Evolutionary conservation across 2,797 vertebrate genomes (phyloP), one percentile per base, ranked within the genome.

Genomic region (Zenarchopterus dispar): DNA sequence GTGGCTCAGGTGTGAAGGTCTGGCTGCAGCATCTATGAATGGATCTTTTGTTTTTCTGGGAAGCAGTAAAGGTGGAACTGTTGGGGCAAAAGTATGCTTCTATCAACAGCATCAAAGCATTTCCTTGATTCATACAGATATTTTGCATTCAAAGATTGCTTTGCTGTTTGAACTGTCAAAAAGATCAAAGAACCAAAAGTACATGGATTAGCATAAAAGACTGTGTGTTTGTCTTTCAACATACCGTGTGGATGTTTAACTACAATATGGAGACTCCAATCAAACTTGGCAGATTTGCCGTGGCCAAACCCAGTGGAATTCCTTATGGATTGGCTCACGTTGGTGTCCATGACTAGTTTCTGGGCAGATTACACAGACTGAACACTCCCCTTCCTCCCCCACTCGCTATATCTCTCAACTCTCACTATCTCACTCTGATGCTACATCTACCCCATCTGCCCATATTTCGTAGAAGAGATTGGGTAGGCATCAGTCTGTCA

Each of bases 291-390:
- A 36, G 9, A 13, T 65, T 54, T 69, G 44, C 51, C 48, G 4
- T 47, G 5, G 15, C n/a, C 62, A 71, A 78, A 77, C 45, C 56
- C 59, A 46, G 17, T 31, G 51, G 50, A 70, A 63, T 50, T 81
- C 46, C 61, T 50, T 61, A 61, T 75, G 73, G 68, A 49, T 67
- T 3, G 55, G 50, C 63, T 64, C 54, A 59, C 21, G 16, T 78
- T 81, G 59, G 77, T 53, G 72, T 64, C 84, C 73, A 31, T 75
- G 70, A 70, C 60, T 69, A 74, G 88, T 92, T 89, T 91, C 90
- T 88, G 85, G 90, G 88, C 89, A 90, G 87, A 91, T 89, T 87
- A 85, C 76, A 62, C 68, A 70, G 75, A 57, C 62, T 17, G 52
- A 83, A 54, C 76, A 42, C 62, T 64, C 55, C 64, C 66, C 57